phyloP scores from a whole-genome alignment of 2,888 invertebrate species.

The Odontothrips loti region DNA sequence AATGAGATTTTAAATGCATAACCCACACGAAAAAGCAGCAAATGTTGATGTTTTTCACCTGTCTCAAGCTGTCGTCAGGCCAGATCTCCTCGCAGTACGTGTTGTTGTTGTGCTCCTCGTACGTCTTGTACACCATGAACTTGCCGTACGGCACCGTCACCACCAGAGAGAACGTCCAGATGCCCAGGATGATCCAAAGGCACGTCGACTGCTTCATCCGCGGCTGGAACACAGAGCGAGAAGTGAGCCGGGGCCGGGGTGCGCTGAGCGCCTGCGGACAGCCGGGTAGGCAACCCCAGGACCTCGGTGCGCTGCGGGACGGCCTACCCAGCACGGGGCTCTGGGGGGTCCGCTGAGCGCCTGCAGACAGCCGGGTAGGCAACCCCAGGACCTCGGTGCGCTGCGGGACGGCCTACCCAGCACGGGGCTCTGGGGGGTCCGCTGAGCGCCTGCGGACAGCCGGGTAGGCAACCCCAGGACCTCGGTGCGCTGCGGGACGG shows the following conservation, averaged over 20 bases:
- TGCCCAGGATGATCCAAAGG: slow-evolving; percentile 75
- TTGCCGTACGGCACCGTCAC: slow-evolving; percentile 88
- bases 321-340: not conserved
- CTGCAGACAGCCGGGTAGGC: too few relatives aligned
- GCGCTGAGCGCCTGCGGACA: not conserved
- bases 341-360: not conserved
- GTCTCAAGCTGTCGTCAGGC: slow-evolving; percentile 77
- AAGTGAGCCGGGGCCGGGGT: not conserved
- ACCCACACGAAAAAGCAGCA: not conserved
- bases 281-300: not conserved
- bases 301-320: not conserved
- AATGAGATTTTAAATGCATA: not conserved
- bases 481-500: too few relatives aligned
- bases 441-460: too few relatives aligned
- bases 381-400: too few relatives aligned
- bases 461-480: too few relatives aligned
- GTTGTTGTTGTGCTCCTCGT: not conserved
- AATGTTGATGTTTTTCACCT: slow-evolving; percentile 47
- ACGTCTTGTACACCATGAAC: slow-evolving; percentile 60
- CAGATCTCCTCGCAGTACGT: slow-evolving; percentile 81
- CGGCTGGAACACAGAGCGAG: slow-evolving; percentile 47
- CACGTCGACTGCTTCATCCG: slow-evolving; percentile 87
- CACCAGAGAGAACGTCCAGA: slow-evolving; percentile 84
- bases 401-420: too few relatives aligned
- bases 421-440: too few relatives aligned